phyloP scores from a whole-genome alignment of 2,113 vertebrate species.

The Indicator indicator region DNA sequence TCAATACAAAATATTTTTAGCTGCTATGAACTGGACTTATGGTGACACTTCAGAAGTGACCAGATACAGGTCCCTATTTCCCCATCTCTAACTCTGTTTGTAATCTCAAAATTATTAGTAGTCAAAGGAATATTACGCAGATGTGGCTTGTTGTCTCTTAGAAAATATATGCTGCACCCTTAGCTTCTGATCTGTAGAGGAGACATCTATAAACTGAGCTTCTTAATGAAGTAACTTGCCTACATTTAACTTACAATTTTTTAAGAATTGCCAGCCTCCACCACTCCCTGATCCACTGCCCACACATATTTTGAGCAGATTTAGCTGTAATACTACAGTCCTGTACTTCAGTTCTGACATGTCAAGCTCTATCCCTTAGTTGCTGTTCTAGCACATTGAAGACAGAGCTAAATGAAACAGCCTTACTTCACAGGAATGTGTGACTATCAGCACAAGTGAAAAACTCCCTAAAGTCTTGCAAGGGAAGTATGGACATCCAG shows the following conservation, averaged over 20 bases:
- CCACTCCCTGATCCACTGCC: background rate
- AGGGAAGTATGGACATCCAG: background rate
- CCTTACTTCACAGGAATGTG: background rate
- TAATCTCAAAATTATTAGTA: background rate
- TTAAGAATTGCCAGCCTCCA: background rate
- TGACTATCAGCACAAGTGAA: background rate
- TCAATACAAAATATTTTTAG: background rate
- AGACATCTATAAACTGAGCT: background rate
- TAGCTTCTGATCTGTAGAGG: background rate
- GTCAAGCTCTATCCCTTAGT: background rate
- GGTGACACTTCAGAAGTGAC: background rate
- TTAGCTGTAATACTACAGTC: background rate
- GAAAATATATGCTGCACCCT: background rate
- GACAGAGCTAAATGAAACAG: background rate
- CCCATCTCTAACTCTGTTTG: background rate
- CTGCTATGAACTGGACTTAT: background rate
- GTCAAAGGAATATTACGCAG: background rate
- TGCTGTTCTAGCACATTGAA: background rate
- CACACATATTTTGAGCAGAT: background rate
- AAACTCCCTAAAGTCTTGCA: background rate
- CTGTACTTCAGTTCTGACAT: background rate
- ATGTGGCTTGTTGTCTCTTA: background rate
- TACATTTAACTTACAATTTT: background rate
- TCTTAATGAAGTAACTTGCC: background rate
- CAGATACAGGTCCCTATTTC: background rate